phyloP scores from a whole-genome alignment of 2,888 invertebrate genomes.

The Conus canariensis region DNA sequence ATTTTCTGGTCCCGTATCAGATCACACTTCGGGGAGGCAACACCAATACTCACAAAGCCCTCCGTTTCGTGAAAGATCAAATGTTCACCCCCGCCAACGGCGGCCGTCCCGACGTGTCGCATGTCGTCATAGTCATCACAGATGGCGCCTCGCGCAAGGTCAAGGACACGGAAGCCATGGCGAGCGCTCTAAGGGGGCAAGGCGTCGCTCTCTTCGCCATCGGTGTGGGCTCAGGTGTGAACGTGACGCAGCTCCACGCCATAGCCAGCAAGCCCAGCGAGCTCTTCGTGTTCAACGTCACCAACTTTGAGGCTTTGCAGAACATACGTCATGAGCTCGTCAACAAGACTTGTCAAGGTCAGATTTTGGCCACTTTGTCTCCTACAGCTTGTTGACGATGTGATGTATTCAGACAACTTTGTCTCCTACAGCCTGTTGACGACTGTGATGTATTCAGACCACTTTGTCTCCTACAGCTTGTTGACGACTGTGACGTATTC shows the following conservation, averaged over 20 bases:
- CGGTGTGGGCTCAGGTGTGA: slow-evolving; percentile 71
- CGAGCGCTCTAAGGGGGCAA: slow-evolving; percentile 44
- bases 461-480: too few species aligned
- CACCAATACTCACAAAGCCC: slow-evolving; percentile 66
- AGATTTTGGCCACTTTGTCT: not conserved
- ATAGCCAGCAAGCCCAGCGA: slow-evolving; percentile 70
- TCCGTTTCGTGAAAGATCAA: slow-evolving; percentile 55
- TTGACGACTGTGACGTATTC: too few species aligned
- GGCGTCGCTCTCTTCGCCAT: slow-evolving; percentile 72
- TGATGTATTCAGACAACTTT: too few species aligned
- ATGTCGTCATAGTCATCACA: slow-evolving; percentile 71
- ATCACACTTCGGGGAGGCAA: slow-evolving; percentile 55
- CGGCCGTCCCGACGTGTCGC: slow-evolving; percentile 56
- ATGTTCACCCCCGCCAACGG: slow-evolving; percentile 59
- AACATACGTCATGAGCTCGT: slow-evolving; percentile 70
- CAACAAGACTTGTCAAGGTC: slow-evolving; percentile 66
- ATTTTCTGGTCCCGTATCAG: not conserved
- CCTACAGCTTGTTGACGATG: too few species aligned
- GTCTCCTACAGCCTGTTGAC: too few species aligned
- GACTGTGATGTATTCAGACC: too few species aligned
- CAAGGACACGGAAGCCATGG: slow-evolving; percentile 12
- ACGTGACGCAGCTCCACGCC: slow-evolving; percentile 64
- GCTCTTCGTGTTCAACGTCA: slow-evolving; percentile 70
- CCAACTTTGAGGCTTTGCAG: slow-evolving; percentile 67
- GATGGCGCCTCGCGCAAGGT: slow-evolving; percentile 68